Evolutionary conservation across 2,113 vertebrate species (phyloP).

Genomic region (Rhagologus leucostigma): DNA sequence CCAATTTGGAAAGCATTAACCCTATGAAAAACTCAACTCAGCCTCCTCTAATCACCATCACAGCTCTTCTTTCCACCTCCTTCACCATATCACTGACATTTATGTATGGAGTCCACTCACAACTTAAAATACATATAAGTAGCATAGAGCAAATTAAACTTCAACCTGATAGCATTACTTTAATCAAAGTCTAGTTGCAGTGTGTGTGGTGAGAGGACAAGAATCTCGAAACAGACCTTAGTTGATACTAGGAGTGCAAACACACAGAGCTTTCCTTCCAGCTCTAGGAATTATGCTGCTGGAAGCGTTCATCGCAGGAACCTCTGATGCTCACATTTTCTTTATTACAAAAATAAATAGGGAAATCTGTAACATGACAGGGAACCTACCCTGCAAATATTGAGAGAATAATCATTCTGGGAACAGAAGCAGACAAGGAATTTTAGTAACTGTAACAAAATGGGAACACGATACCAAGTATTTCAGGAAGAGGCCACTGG

Average conservation of each 20-base stretch:
- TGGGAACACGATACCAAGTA: neutral
- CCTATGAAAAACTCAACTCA: slow-evolving; percentile 77
- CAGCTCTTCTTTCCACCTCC: slow-evolving; percentile 52
- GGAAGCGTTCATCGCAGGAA: neutral
- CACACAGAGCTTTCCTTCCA: neutral
- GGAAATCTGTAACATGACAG: neutral
- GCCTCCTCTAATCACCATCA: slow-evolving; percentile 68
- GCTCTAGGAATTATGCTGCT: neutral
- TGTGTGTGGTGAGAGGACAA: neutral
- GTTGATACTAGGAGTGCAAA: neutral
- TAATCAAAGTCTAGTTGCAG: neutral
- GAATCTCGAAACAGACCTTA: neutral
- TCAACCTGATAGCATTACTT: neutral
- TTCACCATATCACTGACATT: neutral
- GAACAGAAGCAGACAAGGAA: neutral
- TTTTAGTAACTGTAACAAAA: neutral
- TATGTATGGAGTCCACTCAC: neutral
- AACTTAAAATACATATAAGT: neutral
- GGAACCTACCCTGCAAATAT: neutral
- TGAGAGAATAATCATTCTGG: neutral
- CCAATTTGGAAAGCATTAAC: slow-evolving; percentile 83
- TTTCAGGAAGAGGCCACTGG: neutral
- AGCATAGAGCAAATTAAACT: neutral
- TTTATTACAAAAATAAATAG: neutral
- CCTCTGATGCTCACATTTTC: neutral